These are phyloP conservation scores for Acromyrmex heyeri DNA, from an alignment of 1,140 invertebrate genomes.

Conservation along the genomic window DNA sequence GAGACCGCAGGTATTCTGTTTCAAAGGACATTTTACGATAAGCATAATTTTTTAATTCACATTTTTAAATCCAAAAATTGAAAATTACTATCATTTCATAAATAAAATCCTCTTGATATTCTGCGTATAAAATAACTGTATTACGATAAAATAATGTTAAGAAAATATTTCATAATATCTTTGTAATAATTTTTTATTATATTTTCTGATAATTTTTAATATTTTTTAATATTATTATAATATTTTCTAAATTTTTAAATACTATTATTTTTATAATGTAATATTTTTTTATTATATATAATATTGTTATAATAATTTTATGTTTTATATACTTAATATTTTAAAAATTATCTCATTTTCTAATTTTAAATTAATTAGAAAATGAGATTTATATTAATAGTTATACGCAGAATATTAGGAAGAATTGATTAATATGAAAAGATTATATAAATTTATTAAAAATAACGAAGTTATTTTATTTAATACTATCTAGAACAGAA, in stretches of 20 bases:
- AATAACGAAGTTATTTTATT: neutral
- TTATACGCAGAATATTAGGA: neutral
- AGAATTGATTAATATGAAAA: neutral
- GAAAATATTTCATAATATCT: neutral
- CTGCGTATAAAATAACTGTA: neutral
- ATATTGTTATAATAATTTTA: neutral
- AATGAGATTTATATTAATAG: neutral
- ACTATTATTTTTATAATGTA: neutral
- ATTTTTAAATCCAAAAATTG: neutral
- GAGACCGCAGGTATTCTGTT: neutral
- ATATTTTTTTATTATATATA: too few species aligned
- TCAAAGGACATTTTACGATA: neutral
- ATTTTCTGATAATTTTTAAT: neutral
- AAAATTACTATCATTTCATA: neutral
- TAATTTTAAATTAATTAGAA: neutral
- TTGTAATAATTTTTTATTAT: neutral
- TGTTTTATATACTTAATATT: neutral
- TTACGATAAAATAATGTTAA: neutral
- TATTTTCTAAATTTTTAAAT: too few species aligned
- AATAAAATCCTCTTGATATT: neutral
- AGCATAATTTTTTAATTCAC: neutral
- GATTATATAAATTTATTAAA: neutral
- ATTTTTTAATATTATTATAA: neutral
- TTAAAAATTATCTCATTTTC: constrained; percentile 6
- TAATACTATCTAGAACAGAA: neutral